Evolutionary conservation across 2,113 vertebrate species (phyloP), one percentile per base, ranked within the genome.

Genomic region (Edolisoma coerulescens): DNA sequence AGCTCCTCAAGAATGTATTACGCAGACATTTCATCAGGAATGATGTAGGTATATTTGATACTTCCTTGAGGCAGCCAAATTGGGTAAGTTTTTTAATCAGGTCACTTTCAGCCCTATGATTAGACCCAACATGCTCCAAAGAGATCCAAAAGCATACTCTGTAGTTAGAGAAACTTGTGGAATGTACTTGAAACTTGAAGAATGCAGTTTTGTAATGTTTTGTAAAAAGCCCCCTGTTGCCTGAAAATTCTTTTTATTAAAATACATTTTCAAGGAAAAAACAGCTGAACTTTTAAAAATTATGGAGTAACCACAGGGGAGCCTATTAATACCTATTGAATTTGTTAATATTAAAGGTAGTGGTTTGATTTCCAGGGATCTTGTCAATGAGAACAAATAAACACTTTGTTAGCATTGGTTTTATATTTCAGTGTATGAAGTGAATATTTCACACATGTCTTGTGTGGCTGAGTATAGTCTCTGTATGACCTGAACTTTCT

Each of bases 401-500:
- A 6, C 32, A 15, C 6, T 84, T 50, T 45, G 4, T 44, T 61
- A 32, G 8, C 9, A 7, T 57, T 56, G 73, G 61, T 67, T 35
- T 0, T 17, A 6, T 16, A 6, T 32, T 83, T 75, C 57, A 16
- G 37, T 13, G 16, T 28, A 20, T 35, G 16, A 56, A 53, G 18
- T 21, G 12, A 44, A 1, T 27, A n/a, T 50, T 71, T 71, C 32
- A 39, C 11, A 4, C 3, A 4, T 22, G 33, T 16, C 21, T 45
- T 26, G 9, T 0, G 0, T 53, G 13, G 7, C 13, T 57, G 24
- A 26, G 3, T 8, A 18, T 18, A 26, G 37, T 17, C 4, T 67
- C 8, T 7, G 3, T 19, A 16, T 23, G 10, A 49, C 15, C 22
- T 17, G 32, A n/a, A 22, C 0, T 41, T 63, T 14, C 1, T 61